Evolutionary conservation across 1,140 invertebrate species (phyloP).

Genomic region (Drosophila sechellia): DNA sequence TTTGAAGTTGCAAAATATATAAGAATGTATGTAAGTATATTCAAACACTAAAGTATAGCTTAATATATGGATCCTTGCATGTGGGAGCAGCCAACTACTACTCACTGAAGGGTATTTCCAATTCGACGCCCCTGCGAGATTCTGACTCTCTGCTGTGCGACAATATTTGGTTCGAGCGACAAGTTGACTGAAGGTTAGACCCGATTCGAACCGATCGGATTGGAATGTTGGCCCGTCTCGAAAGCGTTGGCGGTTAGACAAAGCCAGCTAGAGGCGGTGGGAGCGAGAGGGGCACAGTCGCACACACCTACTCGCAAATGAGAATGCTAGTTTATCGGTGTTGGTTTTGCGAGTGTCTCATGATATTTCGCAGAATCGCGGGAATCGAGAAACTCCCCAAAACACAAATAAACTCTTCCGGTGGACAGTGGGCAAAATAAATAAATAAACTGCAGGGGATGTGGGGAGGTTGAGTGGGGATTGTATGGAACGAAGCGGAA

Average conservation of each 20-base stretch:
- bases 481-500: slow-evolving; percentile 21
- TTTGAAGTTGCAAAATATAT: too few species aligned
- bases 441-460: too few species aligned
- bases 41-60: too few species aligned
- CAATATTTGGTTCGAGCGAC: slow-evolving; percentile 50
- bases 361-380: slow-evolving; percentile 47
- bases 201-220: slow-evolving; percentile 35
- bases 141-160: slow-evolving; percentile 19
- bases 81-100: too few species aligned
- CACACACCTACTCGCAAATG: slow-evolving; percentile 36
- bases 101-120: slow-evolving; percentile 7
- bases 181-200: slow-evolving; percentile 57
- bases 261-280: slow-evolving; percentile 15
- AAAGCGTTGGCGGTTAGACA: slow-evolving; percentile 47
- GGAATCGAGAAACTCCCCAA: slow-evolving; percentile 28
- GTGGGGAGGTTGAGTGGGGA: slow-evolving; percentile 13
- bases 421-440: background rate
- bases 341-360: slow-evolving; percentile 34
- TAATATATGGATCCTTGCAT: too few species aligned
- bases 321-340: background rate
- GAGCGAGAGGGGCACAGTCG: slow-evolving; percentile 7
- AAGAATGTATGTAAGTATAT: too few species aligned
- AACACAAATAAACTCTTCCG: slow-evolving; percentile 36
- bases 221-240: slow-evolving; percentile 47
- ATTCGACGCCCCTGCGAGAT: background rate